Evolutionary conservation across 2,797 vertebrate genomes (phyloP), one percentile per base, ranked within the genome.

Genomic region (Rhynchonycteris naso): DNA sequence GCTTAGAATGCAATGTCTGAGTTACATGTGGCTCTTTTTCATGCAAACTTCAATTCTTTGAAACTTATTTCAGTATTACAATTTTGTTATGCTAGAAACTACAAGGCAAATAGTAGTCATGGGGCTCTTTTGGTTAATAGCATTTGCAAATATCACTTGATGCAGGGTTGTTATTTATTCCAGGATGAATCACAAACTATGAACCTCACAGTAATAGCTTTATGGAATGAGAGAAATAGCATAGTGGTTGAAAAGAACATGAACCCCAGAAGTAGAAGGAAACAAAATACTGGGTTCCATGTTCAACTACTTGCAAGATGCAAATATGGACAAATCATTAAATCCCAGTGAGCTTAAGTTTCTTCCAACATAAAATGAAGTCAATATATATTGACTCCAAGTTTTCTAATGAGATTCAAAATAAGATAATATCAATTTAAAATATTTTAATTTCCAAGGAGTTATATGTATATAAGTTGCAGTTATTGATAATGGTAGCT

Each of bases 381-480:
- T 87, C 68, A 50, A 83, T 52, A 54, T 4, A 75, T 43, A 56
- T 33, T 78, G 69, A 52, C n/a, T 88, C 52, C n/a, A 2, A 65
- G 12, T 56, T 83, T 75, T 76, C 24, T 74, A 63, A 7, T 56
- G 22, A 88, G 33, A 89, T 68, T 74, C 52, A 90, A 88, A 88
- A 68, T 7, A n/a, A 83, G 8, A 90, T 71, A 65, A 76, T 52
- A 71, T 11, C 35, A 58, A 72, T 33, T 79, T 56, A 89, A 83
- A 93, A 84, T 76, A 89, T 63, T 7, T 93, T 50, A 92, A 88
- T 56, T 76, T 84, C 66, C 13, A 83, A 92, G 35, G 24, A 89
- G 18, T 7, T 95, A 15, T 59, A 38, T 26, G 26, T 92, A 56
- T 52, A 68, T 74, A 72, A 69, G 26, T 80, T 91, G 10, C 38